phyloP scores from a whole-genome alignment of 2,797 vertebrate genomes.

The Syngnathus rostellatus region DNA sequence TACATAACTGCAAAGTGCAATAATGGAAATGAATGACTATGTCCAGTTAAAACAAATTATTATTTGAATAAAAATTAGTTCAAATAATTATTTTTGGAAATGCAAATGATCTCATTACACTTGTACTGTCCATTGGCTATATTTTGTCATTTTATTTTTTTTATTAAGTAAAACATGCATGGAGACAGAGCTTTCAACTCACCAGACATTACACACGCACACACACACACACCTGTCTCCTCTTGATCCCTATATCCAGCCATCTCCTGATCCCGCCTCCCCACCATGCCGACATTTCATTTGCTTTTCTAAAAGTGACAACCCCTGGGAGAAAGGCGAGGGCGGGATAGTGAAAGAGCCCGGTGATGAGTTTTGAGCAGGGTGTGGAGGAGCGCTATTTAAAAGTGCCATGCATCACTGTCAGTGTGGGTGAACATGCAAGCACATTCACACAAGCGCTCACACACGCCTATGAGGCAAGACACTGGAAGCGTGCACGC shows the following conservation, averaged over 20 bases:
- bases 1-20: not conserved
- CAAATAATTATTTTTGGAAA: not conserved
- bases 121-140: not conserved
- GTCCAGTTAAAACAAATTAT: not conserved
- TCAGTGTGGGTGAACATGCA: slow-evolving; percentile 47
- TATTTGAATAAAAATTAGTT: not conserved
- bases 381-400: slow-evolving; percentile 72
- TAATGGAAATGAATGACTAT: not conserved
- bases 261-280: slow-evolving; percentile 52
- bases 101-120: not conserved
- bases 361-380: slow-evolving; percentile 69
- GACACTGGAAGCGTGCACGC: slow-evolving; percentile 36
- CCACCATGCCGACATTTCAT: slow-evolving; percentile 60
- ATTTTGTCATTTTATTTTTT: not conserved
- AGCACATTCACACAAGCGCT: slow-evolving; percentile 23
- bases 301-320: slow-evolving; percentile 74
- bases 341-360: slow-evolving; percentile 52
- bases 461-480: slow-evolving; percentile 2
- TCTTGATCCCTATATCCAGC: slow-evolving; percentile 37
- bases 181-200: not conserved
- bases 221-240: slow-evolving; percentile 41
- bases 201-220: slow-evolving; percentile 9
- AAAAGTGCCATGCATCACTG: slow-evolving; percentile 78
- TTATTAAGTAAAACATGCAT: not conserved
- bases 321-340: slow-evolving; percentile 51